Evolutionary conservation across 2,888 invertebrate species (phyloP), one percentile per base, ranked within the genome.

Genomic region (Fragum sueziense): DNA sequence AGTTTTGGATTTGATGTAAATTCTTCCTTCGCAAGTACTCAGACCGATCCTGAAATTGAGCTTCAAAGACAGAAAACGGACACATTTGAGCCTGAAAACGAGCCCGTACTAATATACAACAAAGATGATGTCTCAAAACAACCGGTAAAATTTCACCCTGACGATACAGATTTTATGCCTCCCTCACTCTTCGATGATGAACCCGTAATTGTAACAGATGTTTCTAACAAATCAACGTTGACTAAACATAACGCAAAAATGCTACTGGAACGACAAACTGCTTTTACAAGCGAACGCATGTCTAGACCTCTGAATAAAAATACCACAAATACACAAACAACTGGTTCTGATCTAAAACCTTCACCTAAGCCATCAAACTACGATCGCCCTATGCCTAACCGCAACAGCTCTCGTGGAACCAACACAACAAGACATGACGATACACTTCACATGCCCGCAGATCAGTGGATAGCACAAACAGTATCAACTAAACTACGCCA

Each of bases 381-480:
- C 37, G 14, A 37, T 14, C 6, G 37, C 7, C 37, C 47, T 61
- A 61, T 31, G 61, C 61, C 2, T 22, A 31, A 1, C 31, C 31
- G 14, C 61, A 2, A 2, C n/a, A 2, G 25, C 14, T 1, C 14
- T 11, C 61, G 31, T 22, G 31, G 61, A 29, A 17, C 29, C 41
- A 41, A 9, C 11, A 41, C 41, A 41, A 41, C 41, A 6, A 57
- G 57, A 27, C 7, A 27, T 57, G 25, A 22, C 3, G 57, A 25
- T 14, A 7, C 27, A 25, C 11, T 65, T 9, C 25, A 11, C 17
- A 37, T 65, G 37, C 65, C 41, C 14, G 41, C 65, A 3, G 65
- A 41, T 25, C 65, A 65, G n/a, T 65, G 65, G 65, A 65, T 65
- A 22, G 65, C 65, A 33, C 65, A 37, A 9, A 65, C 65, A 1